phyloP scores from a whole-genome alignment of 2,113 vertebrate species.

The Jaculus jaculus region DNA sequence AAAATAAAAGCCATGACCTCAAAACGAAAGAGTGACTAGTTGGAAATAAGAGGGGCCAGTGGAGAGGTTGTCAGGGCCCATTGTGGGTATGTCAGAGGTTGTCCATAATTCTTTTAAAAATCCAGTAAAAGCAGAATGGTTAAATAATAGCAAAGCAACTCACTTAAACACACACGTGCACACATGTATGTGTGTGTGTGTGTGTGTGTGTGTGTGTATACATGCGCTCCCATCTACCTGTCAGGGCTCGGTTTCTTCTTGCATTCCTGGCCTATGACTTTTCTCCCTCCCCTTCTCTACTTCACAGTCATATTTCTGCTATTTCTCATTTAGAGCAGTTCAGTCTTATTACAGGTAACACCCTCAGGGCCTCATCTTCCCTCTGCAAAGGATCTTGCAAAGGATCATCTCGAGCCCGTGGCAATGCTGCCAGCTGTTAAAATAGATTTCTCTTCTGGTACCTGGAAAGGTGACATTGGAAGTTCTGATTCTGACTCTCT shows the following conservation, averaged over 20 bases:
- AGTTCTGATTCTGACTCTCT: background rate
- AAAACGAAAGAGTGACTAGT: too few relatives aligned
- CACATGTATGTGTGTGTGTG: too few relatives aligned
- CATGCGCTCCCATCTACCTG: background rate
- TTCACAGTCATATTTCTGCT: background rate
- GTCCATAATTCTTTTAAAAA: too few relatives aligned
- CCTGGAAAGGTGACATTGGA: constrained; percentile 37
- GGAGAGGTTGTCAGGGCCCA: too few relatives aligned
- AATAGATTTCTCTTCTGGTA: constrained; percentile 31
- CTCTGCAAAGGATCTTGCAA: constrained; percentile 8
- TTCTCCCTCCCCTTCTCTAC: background rate
- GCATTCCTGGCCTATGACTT: background rate
- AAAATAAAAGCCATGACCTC: too few relatives aligned
- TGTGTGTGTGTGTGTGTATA: background rate
- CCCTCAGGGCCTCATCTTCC: background rate
- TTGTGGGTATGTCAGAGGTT: too few relatives aligned
- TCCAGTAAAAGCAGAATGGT: background rate
- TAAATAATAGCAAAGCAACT: background rate
- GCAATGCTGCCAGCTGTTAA: background rate
- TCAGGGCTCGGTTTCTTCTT: background rate
- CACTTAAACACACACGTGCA: background rate
- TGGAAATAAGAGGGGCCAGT: too few relatives aligned
- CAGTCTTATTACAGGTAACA: background rate
- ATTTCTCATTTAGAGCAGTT: constrained; percentile 21
- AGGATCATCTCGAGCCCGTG: constrained; percentile 9